These are phyloP conservation scores for Callipepla squamata DNA, from an alignment of 2,113 vertebrate genomes.

Conservation along the genomic window DNA sequence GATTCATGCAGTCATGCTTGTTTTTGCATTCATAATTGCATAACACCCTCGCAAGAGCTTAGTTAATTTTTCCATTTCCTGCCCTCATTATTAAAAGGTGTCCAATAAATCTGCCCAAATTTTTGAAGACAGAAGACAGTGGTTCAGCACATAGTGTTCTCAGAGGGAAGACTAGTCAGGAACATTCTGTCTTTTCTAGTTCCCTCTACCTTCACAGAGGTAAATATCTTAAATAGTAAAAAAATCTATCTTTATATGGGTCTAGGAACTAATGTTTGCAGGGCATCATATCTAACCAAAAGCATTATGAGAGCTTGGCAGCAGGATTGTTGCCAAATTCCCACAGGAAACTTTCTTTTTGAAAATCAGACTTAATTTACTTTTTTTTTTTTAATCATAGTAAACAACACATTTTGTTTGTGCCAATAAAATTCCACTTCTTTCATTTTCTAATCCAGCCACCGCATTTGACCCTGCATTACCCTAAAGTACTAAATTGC, in stretches of 20 bases:
- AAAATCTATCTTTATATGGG: neutral
- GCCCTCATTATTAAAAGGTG: neutral
- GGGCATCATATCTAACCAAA: neutral
- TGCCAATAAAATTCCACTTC: neutral
- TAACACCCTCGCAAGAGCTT: neutral
- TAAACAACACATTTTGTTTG: neutral
- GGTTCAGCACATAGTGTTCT: neutral
- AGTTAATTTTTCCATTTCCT: neutral
- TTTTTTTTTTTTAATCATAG: neutral
- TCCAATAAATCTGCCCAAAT: neutral
- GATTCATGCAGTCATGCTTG: neutral
- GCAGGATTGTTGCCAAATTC: neutral
- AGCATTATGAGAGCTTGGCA: neutral
- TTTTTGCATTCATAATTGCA: neutral
- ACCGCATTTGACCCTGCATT: neutral
- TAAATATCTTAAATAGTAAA: neutral
- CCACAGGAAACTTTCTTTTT: neutral
- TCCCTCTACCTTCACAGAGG: neutral
- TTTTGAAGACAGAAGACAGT: neutral
- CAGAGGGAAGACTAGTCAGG: neutral
- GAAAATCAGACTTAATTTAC: slow-evolving; percentile 19
- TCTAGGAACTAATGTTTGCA: neutral
- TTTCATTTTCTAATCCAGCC: neutral
- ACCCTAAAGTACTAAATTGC: neutral
- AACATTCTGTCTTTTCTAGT: neutral